phyloP scores from a whole-genome alignment of 2,888 invertebrate genomes.

The Volucella inflata region DNA sequence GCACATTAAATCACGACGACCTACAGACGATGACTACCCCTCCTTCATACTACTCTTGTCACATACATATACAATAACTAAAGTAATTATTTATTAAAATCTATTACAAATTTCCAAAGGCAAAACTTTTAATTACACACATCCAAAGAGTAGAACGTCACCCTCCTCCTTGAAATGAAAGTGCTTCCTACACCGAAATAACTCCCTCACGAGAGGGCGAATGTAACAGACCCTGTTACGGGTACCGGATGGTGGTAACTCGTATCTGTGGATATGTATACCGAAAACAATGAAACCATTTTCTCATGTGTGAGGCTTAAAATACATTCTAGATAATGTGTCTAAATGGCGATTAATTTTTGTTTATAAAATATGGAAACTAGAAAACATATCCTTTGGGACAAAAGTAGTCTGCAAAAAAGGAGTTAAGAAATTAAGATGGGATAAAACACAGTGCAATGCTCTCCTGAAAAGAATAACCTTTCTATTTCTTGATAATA shows the following conservation, averaged over 20 bases:
- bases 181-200: constrained; percentile 27
- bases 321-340: constrained; percentile 24
- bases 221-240: neutral
- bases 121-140: constrained; percentile 49
- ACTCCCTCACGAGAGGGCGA: neutral
- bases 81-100: constrained; percentile 59
- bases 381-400: constrained; percentile 1
- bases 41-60: neutral
- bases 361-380: constrained; percentile 33
- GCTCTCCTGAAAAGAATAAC: no score
- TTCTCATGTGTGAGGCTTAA: constrained; percentile 1
- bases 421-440: no score
- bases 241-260: neutral
- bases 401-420: no score
- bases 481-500: no score
- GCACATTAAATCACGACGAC: constrained; percentile 47
- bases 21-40: neutral
- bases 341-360: constrained; percentile 26
- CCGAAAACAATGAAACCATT: constrained; percentile 9
- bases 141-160: no score
- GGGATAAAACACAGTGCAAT: no score
- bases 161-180: constrained; percentile 1
- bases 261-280: neutral
- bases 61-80: neutral
- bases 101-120: constrained; percentile 53